Evolutionary conservation across 2,888 invertebrate genomes (phyloP).

Genomic region (Sialis lutaria): DNA sequence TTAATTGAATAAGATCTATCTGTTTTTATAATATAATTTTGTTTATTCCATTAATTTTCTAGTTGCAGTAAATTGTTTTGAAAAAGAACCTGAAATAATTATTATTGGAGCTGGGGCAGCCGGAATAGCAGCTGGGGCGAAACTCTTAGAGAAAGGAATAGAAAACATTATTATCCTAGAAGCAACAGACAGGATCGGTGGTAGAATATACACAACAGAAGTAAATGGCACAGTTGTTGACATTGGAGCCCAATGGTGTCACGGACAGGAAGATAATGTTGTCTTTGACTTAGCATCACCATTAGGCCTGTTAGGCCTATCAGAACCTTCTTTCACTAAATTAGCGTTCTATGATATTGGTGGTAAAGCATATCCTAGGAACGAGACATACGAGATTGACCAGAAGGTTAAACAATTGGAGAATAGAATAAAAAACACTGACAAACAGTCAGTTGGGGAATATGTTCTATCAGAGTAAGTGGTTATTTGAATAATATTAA

Average conservation of each 20-base stretch:
- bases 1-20: no score
- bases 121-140: constrained; percentile 32
- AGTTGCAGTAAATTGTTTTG: no score
- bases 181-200: constrained; percentile 43
- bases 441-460: no score
- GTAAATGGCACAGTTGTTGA: constrained; percentile 14
- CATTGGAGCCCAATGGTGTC: constrained; percentile 25
- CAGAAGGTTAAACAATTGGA: no score
- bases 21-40: no score
- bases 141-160: constrained; percentile 18
- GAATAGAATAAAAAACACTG: no score
- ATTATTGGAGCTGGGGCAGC: constrained; percentile 40
- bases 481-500: no score
- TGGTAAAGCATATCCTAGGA: constrained; percentile 10
- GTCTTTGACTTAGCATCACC: constrained; percentile 21
- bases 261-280: constrained; percentile 22
- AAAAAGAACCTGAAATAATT: constrained; percentile 21
- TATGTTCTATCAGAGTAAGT: no score
- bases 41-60: no score
- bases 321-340: constrained; percentile 12
- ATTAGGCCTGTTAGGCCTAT: constrained; percentile 15
- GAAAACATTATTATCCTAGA: constrained; percentile 37
- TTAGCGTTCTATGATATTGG: constrained; percentile 17
- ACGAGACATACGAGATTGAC: no score
- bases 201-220: constrained; percentile 17